Percentiles rank a stretch among this genome's conserved stretches.
Conservation (phyloP, 2,113 vertebrate genomes). For the Hippocampus abdominalis region DNA sequence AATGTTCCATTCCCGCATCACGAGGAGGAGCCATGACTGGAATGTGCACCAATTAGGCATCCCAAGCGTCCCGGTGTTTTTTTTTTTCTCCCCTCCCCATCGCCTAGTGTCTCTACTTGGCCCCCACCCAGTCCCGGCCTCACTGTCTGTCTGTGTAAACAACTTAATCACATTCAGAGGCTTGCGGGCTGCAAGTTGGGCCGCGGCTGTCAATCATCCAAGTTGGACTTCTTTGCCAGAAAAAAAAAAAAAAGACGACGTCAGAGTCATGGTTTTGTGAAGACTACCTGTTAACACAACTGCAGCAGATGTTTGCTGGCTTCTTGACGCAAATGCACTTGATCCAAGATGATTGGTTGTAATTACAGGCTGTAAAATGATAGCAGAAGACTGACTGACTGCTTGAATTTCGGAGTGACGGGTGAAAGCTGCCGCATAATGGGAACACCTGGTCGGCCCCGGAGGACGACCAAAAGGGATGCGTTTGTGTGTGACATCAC, state of each 20-base stretch:
- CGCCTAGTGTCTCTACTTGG: not conserved
- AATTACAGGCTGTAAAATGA: constrained; percentile 78
- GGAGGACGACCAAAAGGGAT: constrained; percentile 36
- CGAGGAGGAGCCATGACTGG: not conserved
- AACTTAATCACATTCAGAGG: constrained; percentile 4
- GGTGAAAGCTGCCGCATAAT: constrained; percentile 48
- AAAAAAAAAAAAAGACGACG: not conserved
- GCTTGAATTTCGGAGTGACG: constrained; percentile 69
- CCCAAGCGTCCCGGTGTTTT: not conserved
- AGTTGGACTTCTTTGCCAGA: not conserved
- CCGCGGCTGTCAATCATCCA: not conserved
- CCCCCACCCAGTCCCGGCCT: not conserved
- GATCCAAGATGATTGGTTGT: constrained; percentile 74
- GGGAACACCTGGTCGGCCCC: constrained; percentile 59
- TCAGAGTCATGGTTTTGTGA: not conserved
- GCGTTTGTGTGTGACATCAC: constrained; percentile 36
- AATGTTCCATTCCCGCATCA: not conserved
- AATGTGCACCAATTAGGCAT: constrained; percentile 2
- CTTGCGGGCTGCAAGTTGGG: not conserved
- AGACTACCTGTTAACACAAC: not conserved
- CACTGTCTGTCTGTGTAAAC: constrained; percentile 1
- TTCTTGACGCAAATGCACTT: constrained; percentile 67
- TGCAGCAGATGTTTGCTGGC: constrained; percentile 71
- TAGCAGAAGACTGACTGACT: constrained; percentile 69
- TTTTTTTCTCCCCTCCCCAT: not conserved